Conservation (phyloP, 2,888 invertebrate genomes). For the Nomada ruficornis region DNA sequence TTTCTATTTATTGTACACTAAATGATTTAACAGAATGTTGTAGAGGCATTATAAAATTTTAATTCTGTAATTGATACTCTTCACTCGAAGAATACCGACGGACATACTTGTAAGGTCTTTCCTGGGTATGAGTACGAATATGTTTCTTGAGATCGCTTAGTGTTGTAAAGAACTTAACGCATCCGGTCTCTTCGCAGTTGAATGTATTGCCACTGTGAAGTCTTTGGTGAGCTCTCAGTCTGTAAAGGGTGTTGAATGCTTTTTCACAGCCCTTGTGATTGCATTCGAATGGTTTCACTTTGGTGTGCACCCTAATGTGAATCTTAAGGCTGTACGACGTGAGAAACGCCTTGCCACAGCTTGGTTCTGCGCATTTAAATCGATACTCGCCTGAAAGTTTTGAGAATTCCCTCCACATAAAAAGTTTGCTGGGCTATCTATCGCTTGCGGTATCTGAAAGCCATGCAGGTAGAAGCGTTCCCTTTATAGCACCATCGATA, state of each 20-base stretch:
- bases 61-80: too few species aligned
- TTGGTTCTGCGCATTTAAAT: constrained; percentile 94
- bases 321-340: constrained; percentile 98
- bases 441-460: constrained; percentile 75
- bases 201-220: constrained; percentile 97
- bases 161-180: constrained; percentile 96
- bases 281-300: constrained; percentile 96
- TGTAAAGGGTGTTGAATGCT: constrained; percentile 97
- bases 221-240: constrained; percentile 94
- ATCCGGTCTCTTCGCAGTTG: constrained; percentile 93
- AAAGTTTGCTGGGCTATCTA: constrained; percentile 69
- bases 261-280: constrained; percentile 93
- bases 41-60: too few species aligned
- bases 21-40: too few species aligned
- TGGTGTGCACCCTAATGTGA: constrained; percentile 96
- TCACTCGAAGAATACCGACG: constrained; percentile 48
- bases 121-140: constrained; percentile 95
- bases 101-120: constrained; percentile 93
- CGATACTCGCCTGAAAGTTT: constrained; percentile 93
- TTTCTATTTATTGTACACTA: too few species aligned
- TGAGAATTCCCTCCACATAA: constrained; percentile 74
- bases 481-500: constrained; percentile 72
- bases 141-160: constrained; percentile 98
- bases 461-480: constrained; percentile 80
- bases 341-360: constrained; percentile 96